These are phyloP conservation scores for Philaethria dido DNA, from an alignment of 2,888 invertebrate species.

Conservation along the genomic window DNA sequence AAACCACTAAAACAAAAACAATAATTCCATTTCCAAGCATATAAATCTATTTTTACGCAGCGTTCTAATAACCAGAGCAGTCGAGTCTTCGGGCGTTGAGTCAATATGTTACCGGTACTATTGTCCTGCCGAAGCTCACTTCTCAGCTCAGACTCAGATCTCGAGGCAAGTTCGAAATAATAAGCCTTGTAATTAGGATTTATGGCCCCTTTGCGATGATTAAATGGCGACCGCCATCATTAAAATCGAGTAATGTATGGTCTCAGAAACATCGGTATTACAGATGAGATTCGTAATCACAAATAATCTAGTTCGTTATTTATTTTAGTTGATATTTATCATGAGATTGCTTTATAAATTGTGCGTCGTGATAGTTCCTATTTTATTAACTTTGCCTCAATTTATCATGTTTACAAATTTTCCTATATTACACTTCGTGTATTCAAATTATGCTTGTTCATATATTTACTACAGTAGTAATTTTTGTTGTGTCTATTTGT, in stretches of 20 bases:
- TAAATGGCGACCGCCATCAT: conserved; percentile 65
- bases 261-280: conserved; percentile 55
- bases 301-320: conserved; percentile 46
- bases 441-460: neutral
- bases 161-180: conserved; percentile 70
- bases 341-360: conserved; percentile 22
- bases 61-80: conserved; percentile 32
- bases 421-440: neutral
- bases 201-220: conserved; percentile 74
- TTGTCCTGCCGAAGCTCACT: conserved; percentile 61
- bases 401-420: neutral
- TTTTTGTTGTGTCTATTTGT: neutral
- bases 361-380: conserved; percentile 5
- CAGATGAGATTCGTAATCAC: conserved; percentile 58
- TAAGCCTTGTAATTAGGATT: conserved; percentile 79
- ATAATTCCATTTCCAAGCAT: conserved; percentile 5
- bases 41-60: conserved; percentile 28
- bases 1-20: neutral
- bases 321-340: conserved; percentile 28
- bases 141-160: conserved; percentile 53
- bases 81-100: conserved; percentile 41
- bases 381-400: conserved; percentile 10
- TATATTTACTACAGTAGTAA: neutral
- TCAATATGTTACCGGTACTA: conserved; percentile 60
- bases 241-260: conserved; percentile 62